A percentile compares a stretch with the other conserved stretches of the same genome.
These are phyloP conservation scores for Tinea semifulvella DNA, from an alignment of 2,888 invertebrate species.

Conservation along the genomic window DNA sequence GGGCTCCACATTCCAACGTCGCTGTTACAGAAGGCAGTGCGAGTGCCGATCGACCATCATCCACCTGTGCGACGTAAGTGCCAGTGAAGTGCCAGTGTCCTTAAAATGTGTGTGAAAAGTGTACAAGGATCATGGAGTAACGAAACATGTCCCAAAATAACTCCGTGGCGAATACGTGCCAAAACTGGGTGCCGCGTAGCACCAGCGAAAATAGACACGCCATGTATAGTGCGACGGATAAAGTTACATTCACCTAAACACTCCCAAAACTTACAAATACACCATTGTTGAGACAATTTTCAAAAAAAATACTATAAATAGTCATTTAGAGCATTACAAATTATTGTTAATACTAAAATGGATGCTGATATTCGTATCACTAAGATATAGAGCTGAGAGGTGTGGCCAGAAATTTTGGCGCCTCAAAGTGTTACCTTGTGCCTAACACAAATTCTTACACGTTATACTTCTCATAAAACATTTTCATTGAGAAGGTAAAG, in stretches of 20 bases:
- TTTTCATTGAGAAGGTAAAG: too few relatives aligned
- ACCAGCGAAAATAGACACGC: conserved; percentile 33
- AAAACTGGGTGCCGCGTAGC: conserved; percentile 1
- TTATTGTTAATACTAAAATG: too few relatives aligned
- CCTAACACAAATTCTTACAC: too few relatives aligned
- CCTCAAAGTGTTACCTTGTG: too few relatives aligned
- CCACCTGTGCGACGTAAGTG: conserved; percentile 66
- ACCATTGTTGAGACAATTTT: too few relatives aligned
- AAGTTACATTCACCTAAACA: conserved; percentile 56
- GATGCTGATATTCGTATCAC: too few relatives aligned
- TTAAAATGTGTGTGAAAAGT: not conserved
- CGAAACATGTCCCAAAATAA: not conserved
- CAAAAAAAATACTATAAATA: too few relatives aligned
- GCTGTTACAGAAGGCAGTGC: conserved; percentile 51
- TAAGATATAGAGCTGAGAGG: too few relatives aligned
- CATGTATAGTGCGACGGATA: conserved; percentile 54
- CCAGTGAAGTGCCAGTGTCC: conserved; percentile 27
- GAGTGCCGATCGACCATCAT: conserved; percentile 60
- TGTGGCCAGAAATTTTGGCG: too few relatives aligned
- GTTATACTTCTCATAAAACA: too few relatives aligned
- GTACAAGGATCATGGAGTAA: conserved; percentile 1
- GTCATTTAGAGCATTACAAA: too few relatives aligned
- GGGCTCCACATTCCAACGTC: conserved; percentile 77
- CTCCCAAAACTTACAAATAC: too few relatives aligned
- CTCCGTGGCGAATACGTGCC: conserved; percentile 1